A percentile compares a stretch with the other conserved stretches of the same genome.
Conservation (phyloP, 2,888 invertebrate species). For the Frankliniella fusca region DNA sequence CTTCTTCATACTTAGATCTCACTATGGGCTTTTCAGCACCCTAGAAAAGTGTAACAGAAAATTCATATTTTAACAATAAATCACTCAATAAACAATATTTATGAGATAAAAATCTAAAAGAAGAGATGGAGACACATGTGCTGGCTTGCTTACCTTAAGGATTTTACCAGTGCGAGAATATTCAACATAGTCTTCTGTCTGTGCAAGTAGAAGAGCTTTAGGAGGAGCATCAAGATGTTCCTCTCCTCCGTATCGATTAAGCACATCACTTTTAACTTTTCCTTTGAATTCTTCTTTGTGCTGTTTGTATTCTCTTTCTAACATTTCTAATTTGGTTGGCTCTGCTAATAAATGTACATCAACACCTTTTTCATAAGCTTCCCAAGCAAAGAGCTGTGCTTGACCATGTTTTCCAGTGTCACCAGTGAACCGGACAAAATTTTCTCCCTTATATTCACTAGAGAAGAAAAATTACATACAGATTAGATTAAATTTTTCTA, state of each 20-base stretch:
- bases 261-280: slow-evolving; percentile 69
- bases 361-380: slow-evolving; percentile 86
- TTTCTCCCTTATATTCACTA: slow-evolving; percentile 83
- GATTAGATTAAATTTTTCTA: not conserved
- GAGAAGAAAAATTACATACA: not conserved
- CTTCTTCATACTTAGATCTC: slow-evolving; percentile 90
- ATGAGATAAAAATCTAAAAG: slow-evolving; percentile 5
- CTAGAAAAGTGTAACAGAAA: slow-evolving; percentile 40
- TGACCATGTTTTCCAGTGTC: slow-evolving; percentile 87
- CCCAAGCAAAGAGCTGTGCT: slow-evolving; percentile 96
- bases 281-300: slow-evolving; percentile 88
- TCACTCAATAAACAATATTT: slow-evolving; percentile 11
- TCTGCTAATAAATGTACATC: slow-evolving; percentile 95
- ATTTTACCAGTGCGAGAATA: slow-evolving; percentile 91
- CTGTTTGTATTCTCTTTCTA: slow-evolving; percentile 83
- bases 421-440: slow-evolving; percentile 90
- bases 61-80: not conserved
- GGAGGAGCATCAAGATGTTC: slow-evolving; percentile 87
- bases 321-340: slow-evolving; percentile 90
- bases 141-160: slow-evolving; percentile 44
- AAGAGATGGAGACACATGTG: not conserved
- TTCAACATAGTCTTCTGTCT: slow-evolving; percentile 93
- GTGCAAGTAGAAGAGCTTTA: slow-evolving; percentile 81
- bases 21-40: slow-evolving; percentile 86
- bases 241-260: slow-evolving; percentile 90